Base-by-base conservation (phyloP, 2,888 invertebrate genomes). In the Acleris holmiana region DNA sequence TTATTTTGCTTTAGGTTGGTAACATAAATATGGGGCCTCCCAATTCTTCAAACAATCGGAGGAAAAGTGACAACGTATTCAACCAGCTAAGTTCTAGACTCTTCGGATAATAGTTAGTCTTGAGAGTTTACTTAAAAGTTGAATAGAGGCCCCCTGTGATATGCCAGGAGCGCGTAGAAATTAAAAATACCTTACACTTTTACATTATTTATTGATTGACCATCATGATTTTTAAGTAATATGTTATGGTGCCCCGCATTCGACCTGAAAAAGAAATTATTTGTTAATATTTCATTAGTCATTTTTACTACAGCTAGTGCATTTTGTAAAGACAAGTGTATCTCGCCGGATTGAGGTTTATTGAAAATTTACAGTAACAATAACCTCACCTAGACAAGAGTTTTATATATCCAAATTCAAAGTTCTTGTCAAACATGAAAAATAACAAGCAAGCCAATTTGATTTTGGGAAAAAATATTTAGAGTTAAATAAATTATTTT, bases 311-410 rank as follows among this genome's bases (percentile, higher is more conserved):
- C 4, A 4, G 25, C 0, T 29, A 8, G 10, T 29, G 29, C 10
- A 29, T 29, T 53, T 29, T 10, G 56, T 23, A n/a, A 15, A 29
- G 5, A 4, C 15, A 41, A 23, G 49, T 89, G 90, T 91, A 58
- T 82, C 87, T 84, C 76, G 88, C 86, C 90, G 91, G 93, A 93
- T 93, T 93, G 93, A 90, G 91, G 89, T 80, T 74, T 75, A 82
- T 79, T 78, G 86, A 80, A 84, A 86, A 85, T 84, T 19, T 68
- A 73, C 68, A 40, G 40, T 82, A 80, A 80, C 88, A 85, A 84
- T 76, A 81, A 84, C 91, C 92, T 86, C 93, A 93, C 93, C 93
- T 88, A 91, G 91, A 84, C 87, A 81, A 88, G 86, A 77, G 71
- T 62, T 71, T 77, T 85, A 66, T 51, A 68, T 90, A 56, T 79